Base-by-base conservation (phyloP, 30 jellyfish, hydroid and myxozoan genomes). In the Chrysaora quinquecirrha region DNA sequence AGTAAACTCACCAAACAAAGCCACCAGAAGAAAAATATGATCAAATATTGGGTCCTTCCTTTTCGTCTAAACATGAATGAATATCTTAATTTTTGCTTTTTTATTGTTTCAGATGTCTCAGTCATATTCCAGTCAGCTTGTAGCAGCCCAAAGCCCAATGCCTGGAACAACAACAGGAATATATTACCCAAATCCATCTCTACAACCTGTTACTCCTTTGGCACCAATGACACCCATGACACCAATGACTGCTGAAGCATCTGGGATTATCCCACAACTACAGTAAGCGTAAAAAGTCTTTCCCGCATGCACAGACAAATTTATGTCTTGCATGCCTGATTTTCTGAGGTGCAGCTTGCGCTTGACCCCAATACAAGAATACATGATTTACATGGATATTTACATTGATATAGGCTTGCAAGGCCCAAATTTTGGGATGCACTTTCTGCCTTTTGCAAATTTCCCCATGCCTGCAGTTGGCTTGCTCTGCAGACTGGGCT, bases 241-340 rank as follows among this genome's bases (percentile, higher is more conserved):
- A 11, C 97, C 97, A 30, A 50, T 90, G 75, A 76, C 97, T 12
- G 97, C 97, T 16, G 97, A 90, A 49, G 97, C 96, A 32, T 90
- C 97, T 64, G 97, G 97, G 21, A 90, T 90, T 50, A 78, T 90
- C 19, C 97, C 97, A 64, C 97, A 90, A 65, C 86, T 90, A 30
- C 97, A 90, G 97, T 90, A 77, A 66, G 96, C 66, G 0, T 16
- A 43, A 9, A 43, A 43, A 6, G 12, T 43, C 12, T 6, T 6
- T 6, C 16, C 58, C 16, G 58, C 58, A 16, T 6, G 58, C 9
- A 6, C 58, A 9, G 12, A 43, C 9, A 16, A 9, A 43, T 43
- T 43, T 43, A 9, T 16, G 16, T 6, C 16, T 16, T 43, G 16
- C 16, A 43, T 43, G 58, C 16, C 12, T 43, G 9, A 43, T 43